phyloP scores from a whole-genome alignment of 2,113 vertebrate genomes.

The Prietella phreatophila region DNA sequence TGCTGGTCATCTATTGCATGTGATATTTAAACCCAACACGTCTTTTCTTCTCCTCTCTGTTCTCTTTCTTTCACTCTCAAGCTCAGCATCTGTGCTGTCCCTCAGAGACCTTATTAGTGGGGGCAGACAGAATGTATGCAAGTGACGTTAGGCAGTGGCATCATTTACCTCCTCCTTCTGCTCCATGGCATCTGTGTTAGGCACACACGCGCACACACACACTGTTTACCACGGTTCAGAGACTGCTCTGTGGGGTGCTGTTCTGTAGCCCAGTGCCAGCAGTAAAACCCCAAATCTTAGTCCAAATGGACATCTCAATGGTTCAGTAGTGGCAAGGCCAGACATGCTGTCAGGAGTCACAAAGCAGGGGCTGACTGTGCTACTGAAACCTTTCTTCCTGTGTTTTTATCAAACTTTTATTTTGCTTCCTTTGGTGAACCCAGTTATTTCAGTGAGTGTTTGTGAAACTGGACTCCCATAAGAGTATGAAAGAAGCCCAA shows the following conservation, averaged over 20 bases:
- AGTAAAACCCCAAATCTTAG: conserved; percentile 52
- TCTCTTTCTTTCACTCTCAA: conserved; percentile 42
- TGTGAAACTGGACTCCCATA: not conserved
- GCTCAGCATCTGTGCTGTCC: conserved; percentile 47
- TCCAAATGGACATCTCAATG: conserved; percentile 49
- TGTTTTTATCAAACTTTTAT: conserved; percentile 30
- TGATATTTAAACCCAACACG: conserved; percentile 63
- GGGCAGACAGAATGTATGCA: conserved; percentile 51
- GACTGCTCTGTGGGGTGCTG: conserved; percentile 48
- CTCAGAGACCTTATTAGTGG: conserved; percentile 58
- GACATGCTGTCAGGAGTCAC: conserved; percentile 41
- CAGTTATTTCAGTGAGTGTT: not conserved
- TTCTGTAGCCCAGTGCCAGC: conserved; percentile 38
- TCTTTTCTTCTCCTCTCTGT: conserved; percentile 44
- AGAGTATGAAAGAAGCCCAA: not conserved
- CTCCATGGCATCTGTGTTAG: conserved; percentile 67
- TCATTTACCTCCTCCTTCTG: conserved; percentile 58
- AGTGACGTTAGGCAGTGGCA: conserved; percentile 48
- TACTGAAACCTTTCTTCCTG: conserved; percentile 39
- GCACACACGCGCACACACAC: conserved; percentile 40
- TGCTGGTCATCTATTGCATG: conserved; percentile 53
- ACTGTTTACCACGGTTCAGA: conserved; percentile 56
- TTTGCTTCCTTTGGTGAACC: not conserved
- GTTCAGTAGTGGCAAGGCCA: conserved; percentile 51
- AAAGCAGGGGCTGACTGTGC: conserved; percentile 57